phyloP scores from a whole-genome alignment of 2,797 vertebrate species.

The Acomys russatus region DNA sequence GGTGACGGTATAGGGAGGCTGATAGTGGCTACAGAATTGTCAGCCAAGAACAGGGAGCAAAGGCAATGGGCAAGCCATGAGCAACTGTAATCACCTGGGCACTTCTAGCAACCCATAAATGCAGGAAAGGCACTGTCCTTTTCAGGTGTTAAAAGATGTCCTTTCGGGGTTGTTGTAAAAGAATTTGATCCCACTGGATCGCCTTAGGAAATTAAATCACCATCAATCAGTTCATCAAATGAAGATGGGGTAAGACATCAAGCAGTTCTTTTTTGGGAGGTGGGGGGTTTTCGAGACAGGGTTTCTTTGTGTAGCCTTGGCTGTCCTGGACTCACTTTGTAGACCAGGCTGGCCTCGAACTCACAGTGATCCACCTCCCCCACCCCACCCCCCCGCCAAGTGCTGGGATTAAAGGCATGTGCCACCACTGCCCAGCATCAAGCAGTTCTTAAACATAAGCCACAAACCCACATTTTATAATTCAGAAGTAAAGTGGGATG shows the following conservation, averaged over 20 bases:
- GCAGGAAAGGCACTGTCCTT: neutral
- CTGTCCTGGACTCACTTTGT: too few relatives aligned
- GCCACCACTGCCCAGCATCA: neutral
- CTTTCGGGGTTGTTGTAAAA: conserved; percentile 29
- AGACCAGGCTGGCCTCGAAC: too few relatives aligned
- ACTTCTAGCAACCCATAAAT: conserved; percentile 28
- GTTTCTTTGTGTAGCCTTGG: too few relatives aligned
- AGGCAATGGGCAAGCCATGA: neutral
- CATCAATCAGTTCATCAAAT: conserved; percentile 41
- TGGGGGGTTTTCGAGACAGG: too few relatives aligned
- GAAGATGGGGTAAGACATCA: neutral
- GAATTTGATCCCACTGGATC: conserved; percentile 57
- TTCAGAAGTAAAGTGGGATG: neutral
- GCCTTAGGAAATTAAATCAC: conserved; percentile 62
- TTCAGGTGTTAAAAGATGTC: conserved; percentile 17
- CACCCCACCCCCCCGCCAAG: too few relatives aligned
- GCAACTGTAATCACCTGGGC: neutral
- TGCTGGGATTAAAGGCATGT: too few relatives aligned
- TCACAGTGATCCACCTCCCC: too few relatives aligned
- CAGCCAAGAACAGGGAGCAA: neutral
- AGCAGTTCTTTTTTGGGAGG: neutral
- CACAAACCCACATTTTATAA: neutral
- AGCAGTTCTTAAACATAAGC: conserved; percentile 29
- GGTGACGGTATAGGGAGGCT: neutral
- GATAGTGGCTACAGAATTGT: neutral